phyloP scores from a whole-genome alignment of 1,140 invertebrate genomes.

The Aphaenogaster ashmeadi region DNA sequence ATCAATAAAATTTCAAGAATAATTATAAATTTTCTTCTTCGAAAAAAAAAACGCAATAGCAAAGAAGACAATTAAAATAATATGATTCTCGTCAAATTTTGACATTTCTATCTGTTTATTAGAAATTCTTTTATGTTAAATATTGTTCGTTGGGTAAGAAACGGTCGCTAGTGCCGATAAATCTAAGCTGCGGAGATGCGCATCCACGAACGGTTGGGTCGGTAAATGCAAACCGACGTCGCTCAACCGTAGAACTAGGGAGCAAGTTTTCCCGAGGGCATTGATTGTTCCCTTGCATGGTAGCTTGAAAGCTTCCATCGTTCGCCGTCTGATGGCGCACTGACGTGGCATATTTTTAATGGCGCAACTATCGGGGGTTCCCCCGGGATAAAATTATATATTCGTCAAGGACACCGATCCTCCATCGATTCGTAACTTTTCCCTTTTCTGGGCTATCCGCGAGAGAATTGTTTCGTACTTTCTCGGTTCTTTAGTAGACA shows the following conservation, averaged over 20 bases:
- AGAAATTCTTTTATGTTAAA: neutral
- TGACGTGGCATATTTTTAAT: slow-evolving; percentile 27
- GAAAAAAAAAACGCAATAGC: neutral
- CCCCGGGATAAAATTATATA: neutral
- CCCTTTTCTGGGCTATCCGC: too few relatives aligned
- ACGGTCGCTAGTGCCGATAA: slow-evolving; percentile 24
- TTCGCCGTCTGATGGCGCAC: slow-evolving; percentile 68
- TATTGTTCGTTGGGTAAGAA: slow-evolving; percentile 48
- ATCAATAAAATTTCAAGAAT: neutral
- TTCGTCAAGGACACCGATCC: slow-evolving; percentile 16
- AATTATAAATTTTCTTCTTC: neutral
- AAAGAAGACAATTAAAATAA: neutral
- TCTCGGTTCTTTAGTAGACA: neutral
- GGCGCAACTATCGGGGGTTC: slow-evolving; percentile 47
- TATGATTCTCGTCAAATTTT: neutral
- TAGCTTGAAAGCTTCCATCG: slow-evolving; percentile 60
- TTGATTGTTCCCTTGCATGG: slow-evolving; percentile 65
- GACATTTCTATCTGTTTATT: neutral
- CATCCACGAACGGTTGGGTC: slow-evolving; percentile 59
- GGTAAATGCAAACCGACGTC: slow-evolving; percentile 67
- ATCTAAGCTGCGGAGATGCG: neutral
- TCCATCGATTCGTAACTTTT: slow-evolving; percentile 13
- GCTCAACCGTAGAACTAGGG: slow-evolving; percentile 33
- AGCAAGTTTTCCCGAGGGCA: slow-evolving; percentile 62
- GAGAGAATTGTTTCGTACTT: neutral